phyloP scores from a whole-genome alignment of 2,113 vertebrate genomes.

The Collichthys lucidus region DNA sequence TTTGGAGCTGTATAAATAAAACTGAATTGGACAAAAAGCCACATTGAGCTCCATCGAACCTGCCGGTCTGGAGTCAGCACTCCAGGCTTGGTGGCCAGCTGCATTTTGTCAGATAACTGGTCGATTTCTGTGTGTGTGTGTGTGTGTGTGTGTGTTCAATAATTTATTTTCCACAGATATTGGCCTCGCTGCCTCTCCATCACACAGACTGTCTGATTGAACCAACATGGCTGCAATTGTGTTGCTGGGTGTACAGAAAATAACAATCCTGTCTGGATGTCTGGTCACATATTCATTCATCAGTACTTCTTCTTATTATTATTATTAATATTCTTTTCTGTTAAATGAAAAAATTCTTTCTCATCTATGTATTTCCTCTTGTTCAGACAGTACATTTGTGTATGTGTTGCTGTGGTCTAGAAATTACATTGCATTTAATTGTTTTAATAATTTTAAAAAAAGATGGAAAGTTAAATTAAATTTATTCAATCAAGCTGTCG shows the following conservation, averaged over 20 bases:
- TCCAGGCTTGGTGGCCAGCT: background rate
- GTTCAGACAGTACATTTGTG: too few species aligned
- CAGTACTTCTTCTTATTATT: too few species aligned
- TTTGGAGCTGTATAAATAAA: too few species aligned
- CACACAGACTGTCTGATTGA: background rate
- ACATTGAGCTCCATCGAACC: background rate
- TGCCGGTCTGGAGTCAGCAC: background rate
- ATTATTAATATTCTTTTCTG: too few species aligned
- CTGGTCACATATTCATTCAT: too few species aligned
- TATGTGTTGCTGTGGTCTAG: too few species aligned
- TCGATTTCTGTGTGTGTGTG: conserved; percentile 14
- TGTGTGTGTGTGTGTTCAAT: conserved; percentile 21
- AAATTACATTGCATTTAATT: too few species aligned
- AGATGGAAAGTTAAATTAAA: background rate
- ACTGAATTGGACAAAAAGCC: background rate
- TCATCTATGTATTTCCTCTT: background rate
- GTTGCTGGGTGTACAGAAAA: background rate
- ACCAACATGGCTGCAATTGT: background rate
- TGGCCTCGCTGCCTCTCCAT: conserved; percentile 2
- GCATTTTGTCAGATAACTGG: conserved; percentile 1
- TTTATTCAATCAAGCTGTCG: background rate
- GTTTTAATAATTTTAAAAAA: background rate
- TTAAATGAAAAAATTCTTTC: too few species aligned
- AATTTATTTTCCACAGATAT: conserved; percentile 15
- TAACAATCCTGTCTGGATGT: background rate